A percentile compares a stretch with the other conserved stretches of the same genome.
Conservation (phyloP, 2,113 vertebrate genomes). For the Onychostoma macrolepis region DNA sequence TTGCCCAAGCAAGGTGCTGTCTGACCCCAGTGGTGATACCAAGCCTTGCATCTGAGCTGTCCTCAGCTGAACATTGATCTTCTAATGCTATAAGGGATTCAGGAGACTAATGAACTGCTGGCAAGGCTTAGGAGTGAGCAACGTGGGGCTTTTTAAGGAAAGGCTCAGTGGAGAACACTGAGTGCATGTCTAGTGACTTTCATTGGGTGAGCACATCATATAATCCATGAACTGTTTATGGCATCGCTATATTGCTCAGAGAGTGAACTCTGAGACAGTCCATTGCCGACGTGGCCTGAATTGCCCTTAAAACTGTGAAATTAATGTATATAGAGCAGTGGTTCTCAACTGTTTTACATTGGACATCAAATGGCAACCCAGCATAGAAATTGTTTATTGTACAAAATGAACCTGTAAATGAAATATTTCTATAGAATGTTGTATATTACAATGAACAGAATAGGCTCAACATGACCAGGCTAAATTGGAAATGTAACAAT, state of each 20-base stretch:
- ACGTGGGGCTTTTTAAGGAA: constrained; percentile 49
- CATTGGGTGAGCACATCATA: not conserved
- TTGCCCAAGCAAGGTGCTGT: not conserved
- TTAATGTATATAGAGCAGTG: not conserved
- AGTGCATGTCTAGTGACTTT: not conserved
- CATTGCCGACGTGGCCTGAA: constrained; percentile 1
- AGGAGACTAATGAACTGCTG: constrained; percentile 23
- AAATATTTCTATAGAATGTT: not conserved
- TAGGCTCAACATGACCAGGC: not conserved
- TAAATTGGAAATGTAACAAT: not conserved
- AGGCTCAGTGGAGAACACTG: constrained; percentile 8
- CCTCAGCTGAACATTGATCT: constrained; percentile 51
- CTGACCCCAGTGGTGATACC: not conserved
- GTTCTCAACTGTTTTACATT: not conserved
- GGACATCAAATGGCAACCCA: not conserved
- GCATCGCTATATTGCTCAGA: constrained; percentile 9
- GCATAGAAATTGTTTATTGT: not conserved
- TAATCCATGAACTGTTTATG: not conserved
- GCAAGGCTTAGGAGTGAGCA: constrained; percentile 40
- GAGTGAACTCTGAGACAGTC: not conserved
- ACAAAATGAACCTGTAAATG: not conserved
- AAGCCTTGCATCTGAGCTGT: constrained; percentile 11
- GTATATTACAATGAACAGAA: not conserved
- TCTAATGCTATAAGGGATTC: constrained; percentile 56
- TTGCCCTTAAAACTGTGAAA: not conserved